Conservation (phyloP, 2,797 vertebrate genomes). For the Heliangelus exortis region DNA sequence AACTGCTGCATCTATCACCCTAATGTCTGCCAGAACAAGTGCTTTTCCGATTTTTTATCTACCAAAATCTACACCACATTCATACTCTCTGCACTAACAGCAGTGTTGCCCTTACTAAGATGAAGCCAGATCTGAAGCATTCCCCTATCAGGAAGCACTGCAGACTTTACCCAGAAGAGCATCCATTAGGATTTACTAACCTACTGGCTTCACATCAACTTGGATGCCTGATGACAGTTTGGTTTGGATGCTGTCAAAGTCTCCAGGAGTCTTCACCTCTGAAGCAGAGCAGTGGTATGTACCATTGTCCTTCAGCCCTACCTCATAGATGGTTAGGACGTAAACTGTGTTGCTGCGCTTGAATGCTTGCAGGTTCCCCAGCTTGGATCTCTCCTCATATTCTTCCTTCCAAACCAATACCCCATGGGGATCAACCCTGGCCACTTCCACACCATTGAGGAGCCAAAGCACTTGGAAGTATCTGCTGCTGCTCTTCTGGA, state of each 20-base stretch:
- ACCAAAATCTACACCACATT: neutral
- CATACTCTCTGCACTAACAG: neutral
- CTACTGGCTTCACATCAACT: slow-evolving; percentile 36
- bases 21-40: neutral
- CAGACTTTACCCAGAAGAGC: neutral
- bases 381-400: slow-evolving; percentile 65
- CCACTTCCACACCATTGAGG: slow-evolving; percentile 64
- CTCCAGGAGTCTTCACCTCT: slow-evolving; percentile 64
- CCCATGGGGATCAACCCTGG: slow-evolving; percentile 77
- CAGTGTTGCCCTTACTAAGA: neutral
- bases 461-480: slow-evolving; percentile 83
- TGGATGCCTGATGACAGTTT: slow-evolving; percentile 62
- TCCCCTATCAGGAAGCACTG: neutral
- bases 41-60: neutral
- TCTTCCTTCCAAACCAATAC: slow-evolving; percentile 66
- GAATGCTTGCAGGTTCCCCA: slow-evolving; percentile 76
- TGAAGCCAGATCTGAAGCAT: neutral
- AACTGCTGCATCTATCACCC: neutral
- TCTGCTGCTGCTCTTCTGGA: slow-evolving; percentile 39
- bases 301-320: slow-evolving; percentile 79
- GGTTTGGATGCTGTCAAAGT: slow-evolving; percentile 55
- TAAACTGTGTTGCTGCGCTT: slow-evolving; percentile 76
- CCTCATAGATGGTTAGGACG: slow-evolving; percentile 75
- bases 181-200: slow-evolving; percentile 43
- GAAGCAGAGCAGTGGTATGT: slow-evolving; percentile 80